Base-by-base conservation (phyloP, 2,113 vertebrate species). In the Pipra filicauda region DNA sequence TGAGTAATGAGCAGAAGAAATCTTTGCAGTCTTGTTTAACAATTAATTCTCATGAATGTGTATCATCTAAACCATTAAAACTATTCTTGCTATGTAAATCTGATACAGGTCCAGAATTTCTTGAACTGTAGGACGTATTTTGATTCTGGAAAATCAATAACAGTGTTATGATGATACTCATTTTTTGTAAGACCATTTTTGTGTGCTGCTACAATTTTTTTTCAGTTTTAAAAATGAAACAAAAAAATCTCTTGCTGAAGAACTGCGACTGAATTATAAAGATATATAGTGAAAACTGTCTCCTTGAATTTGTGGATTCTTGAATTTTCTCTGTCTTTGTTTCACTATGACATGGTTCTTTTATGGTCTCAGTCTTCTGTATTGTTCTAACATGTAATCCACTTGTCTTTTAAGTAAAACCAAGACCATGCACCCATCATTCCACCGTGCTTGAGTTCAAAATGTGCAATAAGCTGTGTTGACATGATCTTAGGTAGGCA, bases 1-100 rank as follows among this genome's bases (percentile, higher is more conserved):
- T 46, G 76, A 58, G 39, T 85, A 81, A 85, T 64, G 74, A 78
- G 65, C 74, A 59, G 52, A 93, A 95, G 31, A 78, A 64, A 64
- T 89, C 72, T 89, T 73, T 74, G 35, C 39, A 89, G 35, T n/a
- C 73, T 74, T 72, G 31, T 22, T 89, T 23, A 71, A 51, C 27
- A 59, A 28, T 73, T 81, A 82, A 69, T 95, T 86, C 61, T 57
- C 41, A 20, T 19, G 14, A 52, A 19, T 31, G 3, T 74, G 26
- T 51, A 12, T 52, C 16, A 16, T 41, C 41, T 76, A 65, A 92
- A 80, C 16, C 11, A 27, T 69, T 62, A 48, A 31, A 51, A 26
- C 11, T n/a, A 3, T 67, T 79, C 6, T 73, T 80, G 28, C 12
- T 76, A 3, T 33, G 10, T 46, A 62, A 21, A 66, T 83, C 48